Evolutionary conservation across 2,113 vertebrate species (phyloP), one percentile per base, ranked within the genome.

Genomic region (Athene noctua): DNA sequence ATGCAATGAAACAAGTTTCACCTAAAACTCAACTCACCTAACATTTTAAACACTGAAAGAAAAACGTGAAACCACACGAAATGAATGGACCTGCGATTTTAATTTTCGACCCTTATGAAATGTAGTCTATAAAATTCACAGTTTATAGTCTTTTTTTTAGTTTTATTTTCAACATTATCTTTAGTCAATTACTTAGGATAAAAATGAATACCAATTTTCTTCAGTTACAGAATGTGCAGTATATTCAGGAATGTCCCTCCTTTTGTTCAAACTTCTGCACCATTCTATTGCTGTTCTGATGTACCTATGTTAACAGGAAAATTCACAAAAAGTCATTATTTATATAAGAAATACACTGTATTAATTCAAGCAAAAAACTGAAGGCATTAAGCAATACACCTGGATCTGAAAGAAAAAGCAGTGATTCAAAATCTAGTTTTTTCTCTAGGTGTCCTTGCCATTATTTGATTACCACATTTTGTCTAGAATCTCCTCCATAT

Each of bases 181-280:
- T 20, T 42, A 66, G 74, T 57, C 13, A 94, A 26, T 52, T 80
- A 90, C 88, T 88, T 57, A 68, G 70, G n/a, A 67, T 73, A 95
- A 92, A 95, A 30, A 87, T 49, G 25, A 91, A 85, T 98, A 98
- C 98, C 98, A 98, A 10, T 96, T 96, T 97, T 97, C 97, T 92
- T 97, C 94, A 70, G 34, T 63, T 90, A 70, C 10, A 65, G 84
- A 40, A 44, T 57, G 44, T 59, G 75, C 51, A 65, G 74, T 38
- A 52, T 32, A 65, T 78, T 67, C 73, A 40, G 51, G 17, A 55
- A 34, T 44, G 27, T 94, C 89, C 32, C 52, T 88, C 34, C 66
- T 73, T 67, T 87, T 95, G 82, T 92, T 97, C 79, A 98, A 42
- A 93, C 74, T 95, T 91, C 86, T 95, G 94, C 98, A 98, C 98